These are phyloP conservation scores for human DNA, from an alignment of 2,113 vertebrate genomes.

Conservation along the genomic window GRCh38 chr6:15760001-15760500, in stretches of 20 bases:
- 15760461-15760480: rapidly evolving
- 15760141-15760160: neutral
- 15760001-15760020: neutral
- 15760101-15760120: neutral
- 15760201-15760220: neutral
- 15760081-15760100: neutral
- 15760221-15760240: neutral
- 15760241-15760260: neutral
- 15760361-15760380: neutral
- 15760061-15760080: neutral
- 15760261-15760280: neutral
- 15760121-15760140: neutral
- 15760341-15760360: neutral
- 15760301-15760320: neutral
- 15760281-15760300: neutral
- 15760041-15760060: neutral
- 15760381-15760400: neutral
- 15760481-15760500: neutral
- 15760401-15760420: neutral
- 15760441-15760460: neutral
- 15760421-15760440: neutral
- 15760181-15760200: neutral
- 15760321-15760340: neutral
- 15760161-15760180: neutral
- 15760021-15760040: neutral